phyloP scores from a whole-genome alignment of 2,797 vertebrate species.

The Sternarchorhynchus goeldii region DNA sequence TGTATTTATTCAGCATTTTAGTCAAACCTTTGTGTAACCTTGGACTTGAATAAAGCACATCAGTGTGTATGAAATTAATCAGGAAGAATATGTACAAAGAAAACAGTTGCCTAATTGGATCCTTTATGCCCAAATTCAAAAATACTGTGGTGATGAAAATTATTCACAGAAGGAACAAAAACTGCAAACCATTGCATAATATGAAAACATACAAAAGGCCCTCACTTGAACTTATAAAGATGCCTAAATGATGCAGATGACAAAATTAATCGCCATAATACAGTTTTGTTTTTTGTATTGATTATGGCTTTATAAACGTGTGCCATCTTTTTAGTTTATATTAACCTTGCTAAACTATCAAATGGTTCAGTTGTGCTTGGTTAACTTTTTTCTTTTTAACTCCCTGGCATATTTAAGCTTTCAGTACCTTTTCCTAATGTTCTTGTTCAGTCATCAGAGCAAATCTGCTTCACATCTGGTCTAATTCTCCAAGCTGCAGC shows the following conservation, averaged over 20 bases:
- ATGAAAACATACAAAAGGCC: conserved; percentile 19
- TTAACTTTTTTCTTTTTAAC: conserved; percentile 9
- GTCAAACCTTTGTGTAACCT: conserved; percentile 5
- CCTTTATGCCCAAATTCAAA: conserved; percentile 24
- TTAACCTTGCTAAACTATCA: conserved; percentile 43
- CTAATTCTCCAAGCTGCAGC: conserved; percentile 49
- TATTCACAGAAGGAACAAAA: conserved; percentile 5
- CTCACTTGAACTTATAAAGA: background rate
- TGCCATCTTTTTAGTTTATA: conserved; percentile 56
- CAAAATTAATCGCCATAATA: background rate
- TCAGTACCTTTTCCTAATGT: conserved; percentile 62
- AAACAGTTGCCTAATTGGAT: conserved; percentile 20
- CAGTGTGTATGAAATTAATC: conserved; percentile 25
- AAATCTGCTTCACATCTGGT: conserved; percentile 64
- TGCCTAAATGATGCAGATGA: background rate
- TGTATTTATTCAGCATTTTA: conserved; percentile 32
- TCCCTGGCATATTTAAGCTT: conserved; percentile 34
- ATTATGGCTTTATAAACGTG: conserved; percentile 73
- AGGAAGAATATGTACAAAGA: conserved; percentile 49
- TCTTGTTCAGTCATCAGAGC: conserved; percentile 17
- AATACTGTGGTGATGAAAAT: conserved; percentile 35
- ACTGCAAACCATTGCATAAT: background rate
- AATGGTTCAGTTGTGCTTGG: conserved; percentile 68
- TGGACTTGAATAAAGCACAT: conserved; percentile 37
- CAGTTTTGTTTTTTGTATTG: conserved; percentile 37